phyloP scores from a whole-genome alignment of 2,888 invertebrate species.

The Hedychridium roseum region DNA sequence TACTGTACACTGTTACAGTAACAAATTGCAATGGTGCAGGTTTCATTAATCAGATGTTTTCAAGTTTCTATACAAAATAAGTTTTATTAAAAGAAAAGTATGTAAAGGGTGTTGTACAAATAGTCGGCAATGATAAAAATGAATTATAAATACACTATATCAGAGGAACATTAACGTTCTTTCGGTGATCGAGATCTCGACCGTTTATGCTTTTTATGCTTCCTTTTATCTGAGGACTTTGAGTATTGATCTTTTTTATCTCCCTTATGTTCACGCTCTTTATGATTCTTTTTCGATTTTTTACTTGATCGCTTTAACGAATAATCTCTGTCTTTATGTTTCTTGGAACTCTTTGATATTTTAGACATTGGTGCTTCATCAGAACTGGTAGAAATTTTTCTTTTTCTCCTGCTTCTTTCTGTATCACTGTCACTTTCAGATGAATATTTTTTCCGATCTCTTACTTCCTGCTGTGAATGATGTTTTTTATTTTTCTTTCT shows the following conservation, averaged over 20 bases:
- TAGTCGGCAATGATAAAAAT: conserved; percentile 18
- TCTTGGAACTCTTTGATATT: conserved; percentile 60
- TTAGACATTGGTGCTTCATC: conserved; percentile 43
- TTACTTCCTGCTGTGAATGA: too few species aligned
- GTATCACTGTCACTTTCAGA: conserved; percentile 29
- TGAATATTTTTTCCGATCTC: conserved; percentile 25
- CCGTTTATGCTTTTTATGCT: conserved; percentile 54
- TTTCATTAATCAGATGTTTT: neutral
- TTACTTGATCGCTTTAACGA: conserved; percentile 62
- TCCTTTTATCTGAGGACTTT: conserved; percentile 66
- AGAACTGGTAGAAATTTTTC: conserved; percentile 38
- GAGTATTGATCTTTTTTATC: conserved; percentile 61
- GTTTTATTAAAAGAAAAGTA: conserved; percentile 42
- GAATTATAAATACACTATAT: conserved; percentile 16
- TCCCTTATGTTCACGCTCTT: conserved; percentile 68
- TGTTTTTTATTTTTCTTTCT: conserved; percentile 42
- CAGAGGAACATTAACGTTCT: conserved; percentile 23
- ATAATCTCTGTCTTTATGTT: conserved; percentile 54
- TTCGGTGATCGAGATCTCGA: conserved; percentile 32
- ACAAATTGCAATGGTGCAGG: neutral
- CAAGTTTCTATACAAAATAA: conserved; percentile 35
- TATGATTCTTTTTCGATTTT: conserved; percentile 69
- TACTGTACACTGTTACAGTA: neutral
- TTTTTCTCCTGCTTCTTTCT: conserved; percentile 38
- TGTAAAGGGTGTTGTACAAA: conserved; percentile 31